A percentile compares a stretch with the other conserved stretches of the same genome.
These are phyloP conservation scores for Mythimna albipuncta DNA, from an alignment of 2,888 invertebrate genomes.

Conservation along the genomic window DNA sequence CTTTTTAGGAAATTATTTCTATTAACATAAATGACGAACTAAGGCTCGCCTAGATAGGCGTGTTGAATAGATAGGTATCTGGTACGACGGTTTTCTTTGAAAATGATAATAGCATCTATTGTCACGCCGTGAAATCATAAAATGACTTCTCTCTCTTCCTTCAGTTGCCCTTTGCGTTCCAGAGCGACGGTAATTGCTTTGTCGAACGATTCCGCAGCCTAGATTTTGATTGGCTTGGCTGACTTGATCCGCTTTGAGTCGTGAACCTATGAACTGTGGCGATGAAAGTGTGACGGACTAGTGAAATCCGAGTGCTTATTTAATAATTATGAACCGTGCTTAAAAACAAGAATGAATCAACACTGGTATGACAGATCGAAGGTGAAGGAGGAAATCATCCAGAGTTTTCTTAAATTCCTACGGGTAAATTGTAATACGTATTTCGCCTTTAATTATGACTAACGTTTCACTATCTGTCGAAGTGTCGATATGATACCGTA, in stretches of 20 bases:
- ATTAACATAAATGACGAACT: slow-evolving; percentile 47
- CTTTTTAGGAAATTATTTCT: not conserved
- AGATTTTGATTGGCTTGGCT: slow-evolving; percentile 64
- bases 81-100: not conserved
- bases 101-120: not conserved
- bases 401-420: slow-evolving; percentile 74
- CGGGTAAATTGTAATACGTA: slow-evolving; percentile 73
- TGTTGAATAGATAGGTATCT: not conserved
- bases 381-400: slow-evolving; percentile 75
- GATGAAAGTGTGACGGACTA: slow-evolving; percentile 82
- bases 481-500: not conserved
- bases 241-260: slow-evolving; percentile 54
- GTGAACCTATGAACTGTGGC: slow-evolving; percentile 47
- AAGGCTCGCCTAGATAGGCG: not conserved
- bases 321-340: slow-evolving; percentile 62
- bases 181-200: no score
- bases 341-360: slow-evolving; percentile 67
- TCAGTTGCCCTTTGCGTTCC: slow-evolving; percentile 44
- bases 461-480: not conserved
- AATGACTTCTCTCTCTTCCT: no score
- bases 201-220: slow-evolving; percentile 49
- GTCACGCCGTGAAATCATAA: no score
- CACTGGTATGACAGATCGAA: slow-evolving; percentile 65
- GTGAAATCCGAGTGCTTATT: slow-evolving; percentile 74
- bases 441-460: not conserved